These are phyloP conservation scores for Ciona savignyi DNA, from an alignment of 23 tunicate genomes.

Conservation along the genomic window DNA sequence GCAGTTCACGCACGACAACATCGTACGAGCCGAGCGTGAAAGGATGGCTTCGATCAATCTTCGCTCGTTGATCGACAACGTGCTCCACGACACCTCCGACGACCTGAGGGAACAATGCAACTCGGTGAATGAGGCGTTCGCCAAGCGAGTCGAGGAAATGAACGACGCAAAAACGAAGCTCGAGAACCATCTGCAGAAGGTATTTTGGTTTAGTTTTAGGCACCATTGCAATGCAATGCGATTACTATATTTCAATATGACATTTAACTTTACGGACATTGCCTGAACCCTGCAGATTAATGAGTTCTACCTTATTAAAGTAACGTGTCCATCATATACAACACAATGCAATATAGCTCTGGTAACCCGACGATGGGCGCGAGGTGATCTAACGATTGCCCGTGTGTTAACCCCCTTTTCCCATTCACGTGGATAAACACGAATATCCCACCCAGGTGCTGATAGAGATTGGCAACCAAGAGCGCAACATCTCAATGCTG, in stretches of 20 bases:
- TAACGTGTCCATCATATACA: too few species aligned
- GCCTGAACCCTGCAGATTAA: too few species aligned
- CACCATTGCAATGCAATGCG: too few species aligned
- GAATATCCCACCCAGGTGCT: too few species aligned
- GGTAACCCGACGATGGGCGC: too few species aligned
- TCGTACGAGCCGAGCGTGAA: slow-evolving; percentile 93
- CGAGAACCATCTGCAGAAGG: slow-evolving; percentile 95
- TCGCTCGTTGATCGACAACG: slow-evolving; percentile 90
- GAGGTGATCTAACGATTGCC: too few species aligned
- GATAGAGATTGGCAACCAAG: slow-evolving; percentile 95
- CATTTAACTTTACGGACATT: not conserved
- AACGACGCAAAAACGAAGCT: slow-evolving; percentile 90
- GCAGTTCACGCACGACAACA: slow-evolving; percentile 94
- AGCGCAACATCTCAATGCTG: slow-evolving; percentile 86
- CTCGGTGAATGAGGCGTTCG: slow-evolving; percentile 72
- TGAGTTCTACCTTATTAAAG: too few species aligned
- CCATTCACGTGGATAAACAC: too few species aligned
- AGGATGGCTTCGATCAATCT: slow-evolving; percentile 92
- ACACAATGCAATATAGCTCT: too few species aligned
- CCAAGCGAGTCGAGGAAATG: slow-evolving; percentile 83
- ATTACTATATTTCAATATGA: not conserved
- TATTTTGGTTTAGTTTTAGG: not conserved
- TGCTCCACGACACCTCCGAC: slow-evolving; percentile 78
- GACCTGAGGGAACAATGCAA: slow-evolving; percentile 91
- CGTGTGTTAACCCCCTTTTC: too few species aligned